phyloP scores from a whole-genome alignment of 2,888 invertebrate genomes.

The Andricus curvator region DNA sequence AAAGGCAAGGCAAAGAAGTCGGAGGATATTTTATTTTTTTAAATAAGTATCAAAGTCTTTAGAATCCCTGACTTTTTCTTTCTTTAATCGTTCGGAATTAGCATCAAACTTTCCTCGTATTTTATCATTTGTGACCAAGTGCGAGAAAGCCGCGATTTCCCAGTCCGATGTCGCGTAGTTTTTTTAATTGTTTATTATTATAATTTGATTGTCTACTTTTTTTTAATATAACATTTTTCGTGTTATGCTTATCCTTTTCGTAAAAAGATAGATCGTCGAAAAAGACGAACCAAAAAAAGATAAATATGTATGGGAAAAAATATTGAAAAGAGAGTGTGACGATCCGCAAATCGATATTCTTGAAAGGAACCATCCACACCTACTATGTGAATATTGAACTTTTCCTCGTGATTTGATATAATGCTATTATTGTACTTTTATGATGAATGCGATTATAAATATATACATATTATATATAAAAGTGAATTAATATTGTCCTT shows the following conservation, averaged over 20 bases:
- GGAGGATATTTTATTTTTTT: conserved; percentile 39
- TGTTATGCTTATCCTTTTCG: conserved; percentile 29
- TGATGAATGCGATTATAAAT: conserved; percentile 76
- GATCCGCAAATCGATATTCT: conserved; percentile 60
- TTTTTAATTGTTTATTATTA: conserved; percentile 37
- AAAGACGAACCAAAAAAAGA: conserved; percentile 21
- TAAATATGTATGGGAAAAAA: conserved; percentile 39
- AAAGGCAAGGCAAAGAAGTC: conserved; percentile 44
- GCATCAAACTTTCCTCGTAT: conserved; percentile 1
- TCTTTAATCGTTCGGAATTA: not conserved
- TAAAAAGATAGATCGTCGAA: not conserved
- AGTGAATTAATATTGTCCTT: conserved; percentile 28
- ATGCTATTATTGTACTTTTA: conserved; percentile 77
- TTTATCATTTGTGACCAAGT: conserved; percentile 29
- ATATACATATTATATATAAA: conserved; percentile 67
- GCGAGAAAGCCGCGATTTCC: conserved; percentile 18
- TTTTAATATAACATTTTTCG: conserved; percentile 8
- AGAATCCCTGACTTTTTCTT: not conserved
- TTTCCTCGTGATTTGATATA: conserved; percentile 76
- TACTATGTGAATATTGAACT: conserved; percentile 74
- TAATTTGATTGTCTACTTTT: conserved; percentile 11
- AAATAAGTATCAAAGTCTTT: not conserved
- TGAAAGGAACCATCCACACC: conserved; percentile 67
- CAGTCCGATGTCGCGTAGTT: conserved; percentile 37
- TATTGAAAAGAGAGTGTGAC: conserved; percentile 12